These are phyloP conservation scores for Bombus vancouverensis DNA, from an alignment of 1,140 invertebrate species.

Conservation along the genomic window DNA sequence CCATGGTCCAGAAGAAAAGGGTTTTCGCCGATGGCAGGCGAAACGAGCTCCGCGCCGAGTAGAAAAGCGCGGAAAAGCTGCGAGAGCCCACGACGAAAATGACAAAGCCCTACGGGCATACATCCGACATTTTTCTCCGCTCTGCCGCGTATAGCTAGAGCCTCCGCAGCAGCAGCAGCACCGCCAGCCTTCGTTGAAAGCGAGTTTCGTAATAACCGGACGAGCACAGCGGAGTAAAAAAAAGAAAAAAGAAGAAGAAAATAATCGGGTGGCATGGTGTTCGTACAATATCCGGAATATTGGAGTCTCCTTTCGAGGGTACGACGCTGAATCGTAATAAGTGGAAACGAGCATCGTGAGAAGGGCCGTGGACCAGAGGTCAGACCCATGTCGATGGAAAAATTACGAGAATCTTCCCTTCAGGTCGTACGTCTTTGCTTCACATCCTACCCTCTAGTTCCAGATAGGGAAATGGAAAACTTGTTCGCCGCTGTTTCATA, in stretches of 20 bases:
- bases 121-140: constrained; percentile 67
- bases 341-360: constrained; percentile 31
- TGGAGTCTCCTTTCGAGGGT: constrained; percentile 44
- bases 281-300: constrained; percentile 70
- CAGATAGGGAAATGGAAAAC: constrained; percentile 31
- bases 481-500: constrained; percentile 36
- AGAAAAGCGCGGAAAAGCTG: constrained; percentile 60
- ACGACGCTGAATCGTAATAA: constrained; percentile 64
- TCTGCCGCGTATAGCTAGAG: constrained; percentile 47
- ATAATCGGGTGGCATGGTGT: constrained; percentile 62
- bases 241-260: constrained; percentile 20
- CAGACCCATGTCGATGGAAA: constrained; percentile 48
- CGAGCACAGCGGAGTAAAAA: constrained; percentile 26
- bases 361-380: constrained; percentile 38
- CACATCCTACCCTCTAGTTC: background rate
- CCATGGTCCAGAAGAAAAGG: constrained; percentile 37
- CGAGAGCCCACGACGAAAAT: constrained; percentile 69
- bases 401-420: constrained; percentile 45
- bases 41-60: constrained; percentile 2
- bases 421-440: background rate
- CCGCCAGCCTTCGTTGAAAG: constrained; percentile 57
- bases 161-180: constrained; percentile 11
- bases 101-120: constrained; percentile 72
- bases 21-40: constrained; percentile 22
- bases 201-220: constrained; percentile 70